Conservation (phyloP, 2,113 vertebrate species). For the Philantomba maxwellii region DNA sequence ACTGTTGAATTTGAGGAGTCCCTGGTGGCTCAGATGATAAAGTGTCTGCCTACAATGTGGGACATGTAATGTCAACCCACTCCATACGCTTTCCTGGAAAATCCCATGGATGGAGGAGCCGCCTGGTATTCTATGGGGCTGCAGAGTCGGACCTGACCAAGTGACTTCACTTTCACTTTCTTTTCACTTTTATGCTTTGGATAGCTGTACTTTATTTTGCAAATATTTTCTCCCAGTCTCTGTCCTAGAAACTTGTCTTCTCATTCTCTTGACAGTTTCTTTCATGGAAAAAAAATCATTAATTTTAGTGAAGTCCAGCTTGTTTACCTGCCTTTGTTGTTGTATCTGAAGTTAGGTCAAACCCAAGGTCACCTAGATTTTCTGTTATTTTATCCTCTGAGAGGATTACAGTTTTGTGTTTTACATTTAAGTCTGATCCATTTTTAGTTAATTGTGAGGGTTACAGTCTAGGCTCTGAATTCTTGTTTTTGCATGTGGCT, state of each 20-base stretch:
- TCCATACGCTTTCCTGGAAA: background rate
- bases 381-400: background rate
- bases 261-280: background rate
- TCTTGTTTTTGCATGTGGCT: background rate
- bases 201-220: background rate
- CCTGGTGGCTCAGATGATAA: background rate
- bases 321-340: background rate
- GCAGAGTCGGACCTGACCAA: background rate
- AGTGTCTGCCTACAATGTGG: background rate
- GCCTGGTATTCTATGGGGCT: background rate
- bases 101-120: background rate
- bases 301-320: background rate
- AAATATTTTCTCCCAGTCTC: background rate
- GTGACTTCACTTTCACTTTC: background rate
- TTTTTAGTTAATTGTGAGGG: background rate
- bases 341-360: background rate
- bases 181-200: background rate
- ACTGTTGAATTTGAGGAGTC: background rate
- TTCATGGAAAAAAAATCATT: background rate
- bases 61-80: background rate
- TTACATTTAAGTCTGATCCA: background rate
- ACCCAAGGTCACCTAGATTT: background rate
- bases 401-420: background rate
- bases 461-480: background rate
- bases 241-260: background rate